These are phyloP conservation scores for Trypoxylon attenuatum DNA, from an alignment of 2,888 invertebrate genomes.

Conservation along the genomic window DNA sequence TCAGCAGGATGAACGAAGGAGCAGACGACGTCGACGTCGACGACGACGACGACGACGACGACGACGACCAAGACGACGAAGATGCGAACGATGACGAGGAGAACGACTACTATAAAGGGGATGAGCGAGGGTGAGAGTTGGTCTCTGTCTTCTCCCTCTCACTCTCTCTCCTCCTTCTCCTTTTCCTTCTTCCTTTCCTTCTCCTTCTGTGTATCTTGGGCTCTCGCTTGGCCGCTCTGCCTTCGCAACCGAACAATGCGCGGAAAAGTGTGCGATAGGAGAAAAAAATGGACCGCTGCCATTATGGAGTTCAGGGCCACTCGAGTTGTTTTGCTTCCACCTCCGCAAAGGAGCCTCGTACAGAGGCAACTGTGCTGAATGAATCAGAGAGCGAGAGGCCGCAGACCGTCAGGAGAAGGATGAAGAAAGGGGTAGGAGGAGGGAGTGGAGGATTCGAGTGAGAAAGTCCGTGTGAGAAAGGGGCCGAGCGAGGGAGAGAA, in stretches of 20 bases:
- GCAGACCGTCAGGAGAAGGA: slow-evolving; percentile 12
- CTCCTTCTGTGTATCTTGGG: slow-evolving; percentile 4
- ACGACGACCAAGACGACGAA: slow-evolving; percentile 6
- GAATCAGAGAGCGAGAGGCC: slow-evolving; percentile 51
- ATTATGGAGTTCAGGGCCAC: slow-evolving; percentile 67
- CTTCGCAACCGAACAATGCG: slow-evolving; percentile 48
- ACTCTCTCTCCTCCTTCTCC: background rate
- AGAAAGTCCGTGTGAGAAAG: too few relatives aligned
- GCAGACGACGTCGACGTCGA: slow-evolving; percentile 23
- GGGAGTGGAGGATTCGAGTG: background rate
- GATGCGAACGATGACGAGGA: slow-evolving; percentile 13
- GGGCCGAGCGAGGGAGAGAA: background rate
- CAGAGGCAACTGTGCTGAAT: slow-evolving; percentile 62
- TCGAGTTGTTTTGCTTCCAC: slow-evolving; percentile 65
- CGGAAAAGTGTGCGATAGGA: slow-evolving; percentile 58
- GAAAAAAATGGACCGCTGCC: slow-evolving; percentile 63
- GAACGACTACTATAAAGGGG: background rate
- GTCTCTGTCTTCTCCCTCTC: slow-evolving; percentile 4
- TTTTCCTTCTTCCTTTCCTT: slow-evolving; percentile 5
- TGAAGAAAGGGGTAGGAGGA: slow-evolving; percentile 17
- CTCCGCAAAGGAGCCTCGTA: slow-evolving; percentile 59
- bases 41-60: slow-evolving; percentile 21
- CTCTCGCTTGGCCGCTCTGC: slow-evolving; percentile 10
- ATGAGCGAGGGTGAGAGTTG: slow-evolving; percentile 18
- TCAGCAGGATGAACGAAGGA: slow-evolving; percentile 60